These are phyloP conservation scores for Catotricha subobsoleta DNA, from an alignment of 2,888 invertebrate genomes.

Conservation along the genomic window DNA sequence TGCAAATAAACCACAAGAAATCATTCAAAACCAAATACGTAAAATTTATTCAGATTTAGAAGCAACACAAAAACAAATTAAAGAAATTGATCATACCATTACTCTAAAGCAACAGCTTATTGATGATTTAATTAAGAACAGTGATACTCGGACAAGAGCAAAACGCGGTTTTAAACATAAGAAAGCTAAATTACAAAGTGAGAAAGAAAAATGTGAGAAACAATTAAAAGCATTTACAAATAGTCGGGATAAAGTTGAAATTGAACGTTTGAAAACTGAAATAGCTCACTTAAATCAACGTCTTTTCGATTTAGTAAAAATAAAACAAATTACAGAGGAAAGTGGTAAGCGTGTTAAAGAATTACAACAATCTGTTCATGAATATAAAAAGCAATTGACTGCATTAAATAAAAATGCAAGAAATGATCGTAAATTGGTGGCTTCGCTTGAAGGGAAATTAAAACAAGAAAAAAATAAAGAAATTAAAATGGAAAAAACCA, in stretches of 20 bases:
- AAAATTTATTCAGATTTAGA: constrained; percentile 37
- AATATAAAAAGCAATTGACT: constrained; percentile 58
- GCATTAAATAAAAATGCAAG: constrained; percentile 53
- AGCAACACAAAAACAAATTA: constrained; percentile 46
- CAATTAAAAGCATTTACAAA: constrained; percentile 35
- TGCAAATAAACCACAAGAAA: constrained; percentile 17
- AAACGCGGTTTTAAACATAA: constrained; percentile 45
- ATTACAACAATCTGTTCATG: constrained; percentile 51
- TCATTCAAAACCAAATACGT: constrained; percentile 24
- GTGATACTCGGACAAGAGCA: constrained; percentile 36
- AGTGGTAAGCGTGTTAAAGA: constrained; percentile 48
- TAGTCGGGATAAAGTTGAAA: constrained; percentile 24
- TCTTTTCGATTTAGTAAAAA: constrained; percentile 33
- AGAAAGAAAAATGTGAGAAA: constrained; percentile 38
- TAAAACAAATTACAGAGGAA: constrained; percentile 41
- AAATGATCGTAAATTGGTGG: constrained; percentile 53
- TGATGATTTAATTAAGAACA: constrained; percentile 43
- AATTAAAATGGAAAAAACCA: constrained; percentile 31
- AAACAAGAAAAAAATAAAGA: constrained; percentile 32
- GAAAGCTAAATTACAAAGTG: constrained; percentile 37
- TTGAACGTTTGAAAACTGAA: constrained; percentile 28
- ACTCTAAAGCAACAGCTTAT: constrained; percentile 57
- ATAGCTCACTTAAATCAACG: constrained; percentile 33
- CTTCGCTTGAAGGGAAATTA: constrained; percentile 47
- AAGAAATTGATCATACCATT: constrained; percentile 48